phyloP scores from a whole-genome alignment of 2,888 invertebrate species.

The Synergus umbraculus region DNA sequence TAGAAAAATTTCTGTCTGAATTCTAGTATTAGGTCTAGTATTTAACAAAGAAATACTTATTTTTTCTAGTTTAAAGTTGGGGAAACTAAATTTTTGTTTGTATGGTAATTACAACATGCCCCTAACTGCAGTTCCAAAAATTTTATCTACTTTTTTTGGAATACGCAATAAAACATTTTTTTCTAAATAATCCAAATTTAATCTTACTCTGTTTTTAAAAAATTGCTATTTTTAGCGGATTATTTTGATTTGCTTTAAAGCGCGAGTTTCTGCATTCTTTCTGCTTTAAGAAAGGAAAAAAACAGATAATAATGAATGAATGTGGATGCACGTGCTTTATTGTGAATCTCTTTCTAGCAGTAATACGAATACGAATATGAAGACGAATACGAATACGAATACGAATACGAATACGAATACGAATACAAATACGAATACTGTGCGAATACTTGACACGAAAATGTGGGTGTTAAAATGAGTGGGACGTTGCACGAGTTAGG shows the following conservation, averaged over 20 bases:
- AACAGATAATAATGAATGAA: slow-evolving; percentile 9
- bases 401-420: not conserved
- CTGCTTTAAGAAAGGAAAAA: slow-evolving; percentile 2
- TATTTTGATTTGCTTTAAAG: not conserved
- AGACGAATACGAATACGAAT: not conserved
- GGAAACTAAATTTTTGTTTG: too few species aligned
- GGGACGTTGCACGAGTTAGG: slow-evolving; percentile 54
- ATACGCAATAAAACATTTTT: too few species aligned
- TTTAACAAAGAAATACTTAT: too few species aligned
- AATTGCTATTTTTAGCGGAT: too few species aligned
- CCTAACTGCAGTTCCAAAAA: too few species aligned
- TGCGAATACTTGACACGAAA: not conserved
- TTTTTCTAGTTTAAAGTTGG: too few species aligned
- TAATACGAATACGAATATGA: not conserved
- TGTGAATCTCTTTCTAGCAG: not conserved
- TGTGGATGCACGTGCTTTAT: slow-evolving; percentile 9
- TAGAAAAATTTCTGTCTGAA: too few species aligned
- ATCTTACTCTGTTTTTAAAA: too few species aligned
- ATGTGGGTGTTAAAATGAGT: slow-evolving; percentile 11
- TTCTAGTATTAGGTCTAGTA: too few species aligned
- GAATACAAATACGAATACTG: not conserved
- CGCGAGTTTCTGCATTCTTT: not conserved
- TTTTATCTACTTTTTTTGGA: too few species aligned
- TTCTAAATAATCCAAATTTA: too few species aligned
- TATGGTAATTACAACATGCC: too few species aligned